Evolutionary conservation across 2,888 invertebrate species (phyloP).

Genomic region (Hirudinaria manillensis): DNA sequence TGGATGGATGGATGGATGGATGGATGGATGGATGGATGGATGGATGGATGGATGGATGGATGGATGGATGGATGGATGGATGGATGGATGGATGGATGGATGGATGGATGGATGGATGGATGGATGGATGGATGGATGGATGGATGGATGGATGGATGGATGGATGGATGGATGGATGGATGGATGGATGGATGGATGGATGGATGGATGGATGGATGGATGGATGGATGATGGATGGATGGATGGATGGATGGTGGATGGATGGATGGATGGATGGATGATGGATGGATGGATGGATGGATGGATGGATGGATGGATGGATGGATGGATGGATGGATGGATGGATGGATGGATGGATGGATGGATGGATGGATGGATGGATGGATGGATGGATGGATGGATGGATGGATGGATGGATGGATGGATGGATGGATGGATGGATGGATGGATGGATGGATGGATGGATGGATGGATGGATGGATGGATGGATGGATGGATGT

Average conservation of each 20-base stretch:
- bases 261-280: too few species aligned
- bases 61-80: background rate
- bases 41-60: too few species aligned
- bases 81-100: background rate
- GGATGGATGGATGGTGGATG: too few species aligned
- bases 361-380: background rate
- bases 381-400: background rate
- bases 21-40: too few species aligned
- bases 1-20: too few species aligned
- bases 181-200: background rate
- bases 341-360: background rate
- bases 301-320: background rate
- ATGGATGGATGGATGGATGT: background rate
- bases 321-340: background rate
- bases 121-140: background rate
- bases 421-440: background rate
- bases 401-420: background rate
- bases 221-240: too few species aligned
- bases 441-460: background rate
- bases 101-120: background rate
- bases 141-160: background rate
- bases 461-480: slow-evolving; percentile 12
- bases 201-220: background rate
- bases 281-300: background rate
- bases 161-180: background rate